Conservation (phyloP, 2,888 invertebrate species). For the Mimumesa dahlbomi region DNA sequence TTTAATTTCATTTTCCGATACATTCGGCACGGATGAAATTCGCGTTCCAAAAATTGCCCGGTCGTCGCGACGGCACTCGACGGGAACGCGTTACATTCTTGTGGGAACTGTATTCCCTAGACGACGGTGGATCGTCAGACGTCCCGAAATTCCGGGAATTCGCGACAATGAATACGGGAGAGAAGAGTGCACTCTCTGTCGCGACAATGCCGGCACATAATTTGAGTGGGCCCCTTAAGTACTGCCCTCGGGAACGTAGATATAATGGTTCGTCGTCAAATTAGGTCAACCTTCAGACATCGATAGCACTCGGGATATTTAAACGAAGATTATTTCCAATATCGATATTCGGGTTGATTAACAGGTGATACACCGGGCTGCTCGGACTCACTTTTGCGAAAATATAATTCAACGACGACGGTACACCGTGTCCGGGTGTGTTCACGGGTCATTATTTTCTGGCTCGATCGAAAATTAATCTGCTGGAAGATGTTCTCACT, state of each 20-base stretch:
- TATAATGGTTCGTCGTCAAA: slow-evolving; percentile 29
- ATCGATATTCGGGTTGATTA: too few relatives aligned
- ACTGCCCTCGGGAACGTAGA: slow-evolving; percentile 17
- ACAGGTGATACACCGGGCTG: too few relatives aligned
- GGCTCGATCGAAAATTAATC: slow-evolving; percentile 21
- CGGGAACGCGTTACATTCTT: too few relatives aligned
- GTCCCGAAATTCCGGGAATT: slow-evolving; percentile 14
- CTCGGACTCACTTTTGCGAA: too few relatives aligned
- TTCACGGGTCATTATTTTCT: slow-evolving; percentile 15
- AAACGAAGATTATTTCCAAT: too few relatives aligned
- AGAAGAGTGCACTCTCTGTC: slow-evolving; percentile 54
- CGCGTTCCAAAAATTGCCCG: background rate
- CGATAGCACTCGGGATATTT: too few relatives aligned
- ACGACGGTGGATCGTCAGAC: too few relatives aligned
- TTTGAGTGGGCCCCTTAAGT: slow-evolving; percentile 63
- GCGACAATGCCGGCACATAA: slow-evolving; percentile 66
- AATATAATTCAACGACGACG: too few relatives aligned
- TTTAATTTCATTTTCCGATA: too few relatives aligned
- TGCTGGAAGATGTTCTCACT: slow-evolving; percentile 14
- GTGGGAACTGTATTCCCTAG: too few relatives aligned
- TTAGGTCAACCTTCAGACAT: slow-evolving; percentile 26
- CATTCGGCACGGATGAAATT: background rate
- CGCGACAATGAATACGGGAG: slow-evolving; percentile 67
- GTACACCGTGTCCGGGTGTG: too few relatives aligned
- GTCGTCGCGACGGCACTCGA: too few relatives aligned